These are phyloP conservation scores for Pangasius macronema DNA, from an alignment of 2,797 vertebrate genomes.

Conservation along the genomic window DNA sequence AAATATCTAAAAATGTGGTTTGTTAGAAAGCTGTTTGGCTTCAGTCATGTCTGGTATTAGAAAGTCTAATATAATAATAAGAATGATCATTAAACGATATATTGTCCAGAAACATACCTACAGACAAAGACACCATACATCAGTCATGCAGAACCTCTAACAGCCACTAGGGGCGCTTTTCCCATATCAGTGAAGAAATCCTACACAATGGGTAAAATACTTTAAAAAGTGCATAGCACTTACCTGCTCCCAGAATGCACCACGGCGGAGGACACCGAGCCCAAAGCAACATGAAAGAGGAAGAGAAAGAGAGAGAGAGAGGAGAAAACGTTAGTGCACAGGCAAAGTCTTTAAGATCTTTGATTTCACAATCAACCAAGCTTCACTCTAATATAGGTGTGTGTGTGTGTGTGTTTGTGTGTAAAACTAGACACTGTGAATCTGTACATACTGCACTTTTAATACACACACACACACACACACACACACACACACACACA, in stretches of 20 bases:
- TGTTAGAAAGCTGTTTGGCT: background rate
- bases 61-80: background rate
- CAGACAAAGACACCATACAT: background rate
- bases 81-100: background rate
- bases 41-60: background rate
- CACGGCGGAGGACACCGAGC: constrained; percentile 6
- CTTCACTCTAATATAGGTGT: background rate
- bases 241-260: constrained; percentile 53
- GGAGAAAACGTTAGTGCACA: constrained; percentile 14
- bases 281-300: constrained; percentile 2
- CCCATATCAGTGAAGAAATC: background rate
- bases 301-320: constrained; percentile 11
- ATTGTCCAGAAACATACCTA: background rate
- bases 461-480: constrained; percentile 5
- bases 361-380: constrained; percentile 16
- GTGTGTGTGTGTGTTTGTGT: background rate
- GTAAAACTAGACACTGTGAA: background rate
- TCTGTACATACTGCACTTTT: background rate
- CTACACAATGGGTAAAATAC: background rate
- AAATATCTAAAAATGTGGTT: too few relatives aligned
- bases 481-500: constrained; percentile 16
- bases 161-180: constrained; percentile 24
- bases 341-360: constrained; percentile 12
- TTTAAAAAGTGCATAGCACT: constrained; percentile 25
- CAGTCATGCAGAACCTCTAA: background rate